phyloP scores from a whole-genome alignment of 1,140 invertebrate species.

The Asbolus verrucosus region DNA sequence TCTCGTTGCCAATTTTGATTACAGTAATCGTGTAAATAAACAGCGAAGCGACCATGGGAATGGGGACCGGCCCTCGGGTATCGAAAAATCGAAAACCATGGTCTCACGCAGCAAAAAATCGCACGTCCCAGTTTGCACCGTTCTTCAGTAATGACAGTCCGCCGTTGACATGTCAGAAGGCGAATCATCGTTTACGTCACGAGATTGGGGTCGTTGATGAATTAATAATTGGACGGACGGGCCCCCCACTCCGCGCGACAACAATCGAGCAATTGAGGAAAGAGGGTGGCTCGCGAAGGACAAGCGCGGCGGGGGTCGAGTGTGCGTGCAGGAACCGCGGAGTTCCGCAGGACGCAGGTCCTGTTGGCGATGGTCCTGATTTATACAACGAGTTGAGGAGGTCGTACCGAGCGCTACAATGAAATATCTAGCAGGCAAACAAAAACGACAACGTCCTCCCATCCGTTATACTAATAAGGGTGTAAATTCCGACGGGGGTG shows the following conservation, averaged over 20 bases:
- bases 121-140: slow-evolving; percentile 7
- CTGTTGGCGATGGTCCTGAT: slow-evolving; percentile 50
- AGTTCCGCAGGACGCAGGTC: slow-evolving; percentile 46
- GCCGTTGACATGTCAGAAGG: too few relatives aligned
- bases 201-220: too few relatives aligned
- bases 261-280: slow-evolving; percentile 33
- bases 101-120: slow-evolving; percentile 25
- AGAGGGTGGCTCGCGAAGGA: slow-evolving; percentile 20
- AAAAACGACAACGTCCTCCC: slow-evolving; percentile 51
- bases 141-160: too few relatives aligned
- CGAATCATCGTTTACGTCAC: too few relatives aligned
- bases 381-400: slow-evolving; percentile 46
- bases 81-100: not conserved
- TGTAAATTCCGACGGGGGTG: slow-evolving; percentile 47
- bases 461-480: slow-evolving; percentile 55
- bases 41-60: slow-evolving; percentile 25
- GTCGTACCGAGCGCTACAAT: slow-evolving; percentile 49
- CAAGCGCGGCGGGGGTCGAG: not conserved
- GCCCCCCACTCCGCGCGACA: not conserved
- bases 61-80: slow-evolving; percentile 27
- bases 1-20: slow-evolving; percentile 21
- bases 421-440: slow-evolving; percentile 50
- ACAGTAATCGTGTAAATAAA: slow-evolving; percentile 29
- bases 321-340: slow-evolving; percentile 5
- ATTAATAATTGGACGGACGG: not conserved